Base-by-base conservation (phyloP, 2,888 invertebrate species). In the Nomada flava region DNA sequence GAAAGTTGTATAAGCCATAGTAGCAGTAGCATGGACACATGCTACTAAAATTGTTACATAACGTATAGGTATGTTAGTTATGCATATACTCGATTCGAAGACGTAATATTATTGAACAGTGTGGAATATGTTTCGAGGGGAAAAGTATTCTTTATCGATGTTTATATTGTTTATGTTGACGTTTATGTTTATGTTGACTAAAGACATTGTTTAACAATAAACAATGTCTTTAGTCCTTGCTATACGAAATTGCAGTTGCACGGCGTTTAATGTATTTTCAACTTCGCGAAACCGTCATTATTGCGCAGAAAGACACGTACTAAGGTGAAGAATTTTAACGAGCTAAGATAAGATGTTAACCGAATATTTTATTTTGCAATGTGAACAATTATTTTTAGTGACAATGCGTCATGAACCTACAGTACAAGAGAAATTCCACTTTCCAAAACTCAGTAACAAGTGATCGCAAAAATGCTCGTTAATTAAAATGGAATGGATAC, bases 251-350 rank as follows among this genome's bases (percentile, higher is more conserved):
- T 47, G 18, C 13, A 42, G 2, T 62, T 50, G 13, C 36, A 10
- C 20, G 55, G 42, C 29, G 15, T 64, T 64, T 72, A 36, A 20
- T 13, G 23, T 67, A 73, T 67, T 67, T 67, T 67, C 57, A 73
- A 36, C 57, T 18, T 57, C 18, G 67, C 5, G 42, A 36, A 50
- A 44, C 9, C 60, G 67, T 59, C 29, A 59, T 73, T 55, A 73
- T 5, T 5, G 3, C 7, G 36, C 13, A 23, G 7, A 57, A 71
- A 53, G 36, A 36, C 65, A 29, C 67, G 57, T 59, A 59, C 57
- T 47, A 47, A 18, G 18, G 44, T 2, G 20, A 50, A 59, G 73
- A 67, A 59, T 73, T 73, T 73, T 57, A 73, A 73, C 47, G 47
- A 50, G 57, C 15, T 13, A 29, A 50, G 73, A 73, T 73, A 73